Base-by-base conservation (phyloP, 1,140 invertebrate genomes). In the Pseudomyrmex flavicornis region DNA sequence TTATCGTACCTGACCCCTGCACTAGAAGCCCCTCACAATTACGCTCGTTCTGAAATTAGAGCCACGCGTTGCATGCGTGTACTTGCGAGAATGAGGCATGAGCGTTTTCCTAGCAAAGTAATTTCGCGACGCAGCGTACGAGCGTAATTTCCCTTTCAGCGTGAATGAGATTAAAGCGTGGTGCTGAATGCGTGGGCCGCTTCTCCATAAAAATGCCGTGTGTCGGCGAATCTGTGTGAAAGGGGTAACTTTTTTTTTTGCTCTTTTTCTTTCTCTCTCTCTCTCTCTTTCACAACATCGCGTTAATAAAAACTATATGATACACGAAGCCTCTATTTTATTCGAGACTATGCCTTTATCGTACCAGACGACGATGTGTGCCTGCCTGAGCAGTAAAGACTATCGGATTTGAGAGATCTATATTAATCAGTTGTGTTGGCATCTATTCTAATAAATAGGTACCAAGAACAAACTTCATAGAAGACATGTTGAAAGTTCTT, bases 131-230 rank as follows among this genome's bases (percentile, higher is more conserved):
- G 69, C 82, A 84, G 62, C 46, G 22, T 74, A 69, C 52, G 59
- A 69, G 62, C 63, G 74, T 83, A 87, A 86, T 88, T 88, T 88
- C 85, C 73, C 72, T 88, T 88, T 88, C 86, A 87, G 56, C 86
- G 85, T 72, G 56, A 80, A 86, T 54, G 69, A 61, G 63, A 80
- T 87, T 63, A 83, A 56, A 84, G 74, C 63, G 58, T 87, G 54
- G 69, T 69, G 66, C 85, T 74, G 22, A 73, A 58, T 52, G 85
- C 86, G 86, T 88, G 85, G 86, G 86, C 80, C 82, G 62, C 54
- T 56, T 46, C 54, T 87, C 75, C 80, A 84, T 84, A 88, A 87
- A 83, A 85, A 70, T 77, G 77, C 50, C 70, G 63, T 85, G 86
- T 88, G 82, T 80, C 66, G 20, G 44, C 70, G 66, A 80, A 72